Evolutionary conservation across 92 coral and sea anemone species (phyloP), one percentile per base, ranked within the genome.

Genomic region (Umimayanthus kanabou): DNA sequence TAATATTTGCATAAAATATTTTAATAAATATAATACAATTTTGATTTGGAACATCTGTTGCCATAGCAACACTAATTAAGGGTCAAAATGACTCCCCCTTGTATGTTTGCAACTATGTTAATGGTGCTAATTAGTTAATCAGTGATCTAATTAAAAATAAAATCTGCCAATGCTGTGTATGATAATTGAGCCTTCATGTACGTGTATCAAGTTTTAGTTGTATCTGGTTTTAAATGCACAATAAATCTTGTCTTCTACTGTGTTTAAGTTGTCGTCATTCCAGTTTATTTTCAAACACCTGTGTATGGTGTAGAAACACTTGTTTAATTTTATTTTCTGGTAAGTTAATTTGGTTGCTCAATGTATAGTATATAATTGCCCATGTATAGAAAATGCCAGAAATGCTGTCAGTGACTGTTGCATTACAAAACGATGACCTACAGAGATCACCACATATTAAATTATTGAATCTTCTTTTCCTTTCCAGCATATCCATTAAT

Each of bases 401-500:
- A 61, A 22, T 61, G 69, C 69, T 61, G 69, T 53, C 69, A 57
- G 26, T 61, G n/a, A 23, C 69, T 61, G n/a, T 61, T 61, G 6
- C 69, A 61, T 61, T 61, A 61, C 26, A 0, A 26, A 61, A 61
- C 20, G 69, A 61, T 61, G 25, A 3, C 25, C 22, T 72, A 20
- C 30, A 16, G 28, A 40, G 67, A 58, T 25, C 40, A 37, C 25
- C 85, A 61, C 73, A 15, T 53, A 29, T 80, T 30, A 37, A 80
- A 80, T 9, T 25, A 37, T 61, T 80, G 26, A 76, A 76, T 76
- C 37, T 80, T 80, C 69, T 80, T 80, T 80, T 80, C 33, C 82
- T n/a, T 80, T 80, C 85, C 85, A 80, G 85, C 85, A 37, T 58
- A 80, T 80, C 85, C 85, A 80, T 80, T 80, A 80, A 61, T 80